phyloP scores from a whole-genome alignment of 2,113 vertebrate genomes.

The Odocoileus virginianus region DNA sequence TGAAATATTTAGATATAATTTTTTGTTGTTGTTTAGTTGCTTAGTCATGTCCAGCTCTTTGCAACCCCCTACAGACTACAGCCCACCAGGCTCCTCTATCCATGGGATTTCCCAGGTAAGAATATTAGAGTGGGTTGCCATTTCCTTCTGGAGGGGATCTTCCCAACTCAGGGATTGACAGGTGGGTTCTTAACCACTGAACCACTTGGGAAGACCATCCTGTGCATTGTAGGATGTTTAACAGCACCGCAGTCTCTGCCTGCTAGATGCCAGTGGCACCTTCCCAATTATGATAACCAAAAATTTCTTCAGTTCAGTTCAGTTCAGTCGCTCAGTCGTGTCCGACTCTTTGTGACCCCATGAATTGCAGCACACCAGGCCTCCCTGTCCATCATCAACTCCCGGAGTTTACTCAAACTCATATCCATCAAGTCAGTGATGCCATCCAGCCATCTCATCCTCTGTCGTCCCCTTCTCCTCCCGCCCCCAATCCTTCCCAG shows the following conservation, averaged over 20 bases:
- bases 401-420: no score
- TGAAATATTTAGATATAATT: background rate
- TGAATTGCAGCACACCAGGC: no score
- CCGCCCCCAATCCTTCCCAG: no score
- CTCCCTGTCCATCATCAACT: no score
- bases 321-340: no score
- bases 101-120: background rate
- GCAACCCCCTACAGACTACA: background rate
- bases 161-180: background rate
- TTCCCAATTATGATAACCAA: background rate
- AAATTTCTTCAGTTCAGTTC: background rate
- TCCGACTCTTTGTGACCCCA: no score
- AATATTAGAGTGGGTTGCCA: background rate
- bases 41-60: background rate
- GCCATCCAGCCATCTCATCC: no score
- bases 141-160: background rate
- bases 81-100: background rate
- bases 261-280: background rate
- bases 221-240: background rate
- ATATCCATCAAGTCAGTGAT: no score
- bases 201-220: background rate
- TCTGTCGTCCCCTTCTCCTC: no score
- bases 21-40: background rate
- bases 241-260: background rate
- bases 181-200: background rate